A percentile compares a stretch with the other conserved stretches of the same genome.
phyloP scores from a whole-genome alignment of 2,888 invertebrate species.

The Melikaiella ostensackeni region DNA sequence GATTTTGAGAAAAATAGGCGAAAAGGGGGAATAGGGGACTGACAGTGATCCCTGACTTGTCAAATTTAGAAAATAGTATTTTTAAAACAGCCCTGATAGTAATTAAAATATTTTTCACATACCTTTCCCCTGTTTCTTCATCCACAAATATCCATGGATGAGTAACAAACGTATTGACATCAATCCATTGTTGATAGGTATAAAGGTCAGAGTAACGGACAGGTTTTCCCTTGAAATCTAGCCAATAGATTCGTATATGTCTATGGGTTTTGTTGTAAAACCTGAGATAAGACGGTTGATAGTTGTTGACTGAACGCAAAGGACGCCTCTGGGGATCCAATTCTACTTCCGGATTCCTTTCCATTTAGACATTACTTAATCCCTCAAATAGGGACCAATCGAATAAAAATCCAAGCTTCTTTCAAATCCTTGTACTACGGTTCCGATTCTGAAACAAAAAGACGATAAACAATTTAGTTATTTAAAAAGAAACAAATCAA shows the following conservation, averaged over 20 bases:
- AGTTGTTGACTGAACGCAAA: conserved; percentile 67
- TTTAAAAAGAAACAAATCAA: background rate
- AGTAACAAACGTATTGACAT: conserved; percentile 87
- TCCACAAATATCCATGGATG: conserved; percentile 93
- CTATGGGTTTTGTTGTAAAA: conserved; percentile 82
- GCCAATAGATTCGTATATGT: conserved; percentile 85
- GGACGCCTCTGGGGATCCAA: conserved; percentile 45
- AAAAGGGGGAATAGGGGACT: too few species aligned
- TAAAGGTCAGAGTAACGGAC: conserved; percentile 81
- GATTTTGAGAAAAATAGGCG: too few species aligned
- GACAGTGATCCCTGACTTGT: too few species aligned
- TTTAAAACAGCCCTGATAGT: background rate
- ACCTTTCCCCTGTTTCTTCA: conserved; percentile 82
- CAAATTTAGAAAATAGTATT: too few species aligned
- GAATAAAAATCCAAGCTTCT: conserved; percentile 14
- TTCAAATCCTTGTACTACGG: conserved; percentile 1
- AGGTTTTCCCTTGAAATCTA: conserved; percentile 84
- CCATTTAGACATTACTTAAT: conserved; percentile 50
- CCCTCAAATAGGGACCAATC: background rate
- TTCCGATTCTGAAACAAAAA: conserved; percentile 37
- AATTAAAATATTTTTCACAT: conserved; percentile 36
- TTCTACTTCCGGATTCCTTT: conserved; percentile 46
- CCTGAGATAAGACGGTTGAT: conserved; percentile 78
- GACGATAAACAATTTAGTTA: background rate
- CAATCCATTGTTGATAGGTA: conserved; percentile 79